Conservation (phyloP, 2,888 invertebrate genomes). For the Meloe dianella region DNA sequence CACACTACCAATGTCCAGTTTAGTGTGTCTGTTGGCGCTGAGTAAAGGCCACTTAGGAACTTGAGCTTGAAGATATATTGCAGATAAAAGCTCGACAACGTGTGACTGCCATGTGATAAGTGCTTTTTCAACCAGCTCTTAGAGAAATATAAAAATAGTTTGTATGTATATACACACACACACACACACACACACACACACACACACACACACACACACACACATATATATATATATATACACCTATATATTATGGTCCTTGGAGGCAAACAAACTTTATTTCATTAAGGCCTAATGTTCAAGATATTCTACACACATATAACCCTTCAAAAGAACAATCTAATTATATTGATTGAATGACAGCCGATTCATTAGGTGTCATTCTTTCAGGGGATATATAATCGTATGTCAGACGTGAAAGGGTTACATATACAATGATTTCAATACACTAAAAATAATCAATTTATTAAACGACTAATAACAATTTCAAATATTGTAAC, state of each 20-base stretch:
- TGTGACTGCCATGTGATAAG: slow-evolving; percentile 34
- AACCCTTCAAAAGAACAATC: slow-evolving; percentile 59
- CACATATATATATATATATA: slow-evolving; percentile 11
- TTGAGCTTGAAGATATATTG: slow-evolving; percentile 34
- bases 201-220: not conserved
- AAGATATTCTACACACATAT: slow-evolving; percentile 56
- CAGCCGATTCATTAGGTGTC: slow-evolving; percentile 61
- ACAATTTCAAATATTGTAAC: slow-evolving; percentile 9
- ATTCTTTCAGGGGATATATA: slow-evolving; percentile 52
- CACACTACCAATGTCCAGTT: slow-evolving; percentile 29
- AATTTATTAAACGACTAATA: not conserved
- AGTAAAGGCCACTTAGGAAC: slow-evolving; percentile 36
- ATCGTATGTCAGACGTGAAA: slow-evolving; percentile 42
- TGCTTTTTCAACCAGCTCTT: slow-evolving; percentile 24
- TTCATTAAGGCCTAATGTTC: slow-evolving; percentile 54
- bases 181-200: not conserved
- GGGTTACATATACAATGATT: slow-evolving; percentile 42
- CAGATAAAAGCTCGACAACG: slow-evolving; percentile 35
- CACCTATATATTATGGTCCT: slow-evolving; percentile 29
- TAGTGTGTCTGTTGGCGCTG: slow-evolving; percentile 26
- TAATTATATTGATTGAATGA: slow-evolving; percentile 62
- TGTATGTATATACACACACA: slow-evolving; percentile 11
- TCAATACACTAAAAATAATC: not conserved
- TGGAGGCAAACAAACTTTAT: slow-evolving; percentile 51
- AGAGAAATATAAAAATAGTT: slow-evolving; percentile 13